Evolutionary conservation across 2,797 vertebrate genomes (phyloP), one percentile per base, ranked within the genome.

Genomic region (Muraenolepis orangiensis): DNA sequence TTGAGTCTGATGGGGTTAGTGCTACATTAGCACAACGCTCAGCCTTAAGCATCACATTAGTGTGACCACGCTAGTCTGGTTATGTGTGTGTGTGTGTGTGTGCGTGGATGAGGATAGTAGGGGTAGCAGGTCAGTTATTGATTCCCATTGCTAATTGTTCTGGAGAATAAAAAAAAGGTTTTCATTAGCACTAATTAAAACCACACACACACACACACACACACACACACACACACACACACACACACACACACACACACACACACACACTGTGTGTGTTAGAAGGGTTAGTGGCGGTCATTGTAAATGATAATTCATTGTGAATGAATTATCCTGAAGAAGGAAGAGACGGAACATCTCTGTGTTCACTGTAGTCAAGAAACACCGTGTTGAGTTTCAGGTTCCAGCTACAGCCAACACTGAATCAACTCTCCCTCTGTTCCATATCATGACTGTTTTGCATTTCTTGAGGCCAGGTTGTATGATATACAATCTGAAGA

Each of bases 11-110:
- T 76, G 76, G 82, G 77, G 80, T 81, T 87, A 75, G 85, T 84
- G 85, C 84, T 66, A 75, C 90, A 87, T 91, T 90, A 90, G 83
- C 86, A 74, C 77, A 80, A 79, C 74, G 81, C 90, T 85, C 82
- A 78, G 70, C 80, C 40, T 71, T 66, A 11, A 13, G 64, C 28
- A 6, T 66, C 28, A 30, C 64, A 28, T 66, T 30, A 28, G 23
- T n/a, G 14, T 12, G 40, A 8, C 29, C 30, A 31, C 26, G 14
- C 6, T 57, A 28, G 71, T 16, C 3, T 71, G 61, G 74, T 28
- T 18, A 26, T 6, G 31, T 30, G 42, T 31, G 66, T 14, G 28
- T 31, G 31, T 64, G 46, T 26, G 28, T 34, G 51, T 36, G 34
- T 71, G 7, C 75, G 36, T 64, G 61, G n/a, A 7, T 71, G 12